Evolutionary conservation across 2,113 vertebrate species (phyloP), one percentile per base, ranked within the genome.

Genomic region (Heterocephalus glaber): DNA sequence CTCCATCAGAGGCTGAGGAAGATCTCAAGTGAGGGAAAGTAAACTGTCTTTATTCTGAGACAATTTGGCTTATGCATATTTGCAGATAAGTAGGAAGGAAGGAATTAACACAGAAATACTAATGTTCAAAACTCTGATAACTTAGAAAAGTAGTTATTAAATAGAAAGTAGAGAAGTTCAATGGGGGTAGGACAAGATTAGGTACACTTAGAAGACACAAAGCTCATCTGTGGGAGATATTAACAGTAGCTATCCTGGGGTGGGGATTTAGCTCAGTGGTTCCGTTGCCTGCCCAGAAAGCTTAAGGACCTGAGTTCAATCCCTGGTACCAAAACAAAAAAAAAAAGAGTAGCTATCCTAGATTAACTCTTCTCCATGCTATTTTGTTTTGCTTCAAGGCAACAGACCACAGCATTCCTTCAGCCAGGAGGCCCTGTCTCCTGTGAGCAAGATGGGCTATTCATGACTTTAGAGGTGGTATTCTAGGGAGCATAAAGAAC

Each of bases 41-140:
- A 86, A 89, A 80, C 22, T 16, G 2, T 94, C 63, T 89, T 93
- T 92, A 80, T 92, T 83, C 24, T 87, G 54, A 41, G 86, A 63
- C 12, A 30, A 47, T 47, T 47, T 60, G 26, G n/a, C 24, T 74
- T 94, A 66, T 86, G 5, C 72, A 79, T n/a, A 35, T 61, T 90
- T 94, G 47, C 24, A 86, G 80, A 58, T 60, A 88, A 86, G 19
- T 13, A 91, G 80, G 79, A 30, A 83, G 61, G 56, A 74, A 86
- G 86, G 26, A 89, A 94, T n/a, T 58, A 86, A 83, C 20, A 70
- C 19, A 86, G 89, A 92, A 77, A 86, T 65, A 47, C 13, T 66
- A 92, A 70, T 89, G 24, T 79, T 65, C 7, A 86, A 74, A 93
- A 58, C 33, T 10, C 63, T 44, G n/a, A 60, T 89, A 89, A 86